Percentiles rank a stretch among this genome's conserved stretches.
Evolutionary conservation across 2,797 vertebrate species (phyloP).

Genomic region (Oceanodroma leucorhoa): DNA sequence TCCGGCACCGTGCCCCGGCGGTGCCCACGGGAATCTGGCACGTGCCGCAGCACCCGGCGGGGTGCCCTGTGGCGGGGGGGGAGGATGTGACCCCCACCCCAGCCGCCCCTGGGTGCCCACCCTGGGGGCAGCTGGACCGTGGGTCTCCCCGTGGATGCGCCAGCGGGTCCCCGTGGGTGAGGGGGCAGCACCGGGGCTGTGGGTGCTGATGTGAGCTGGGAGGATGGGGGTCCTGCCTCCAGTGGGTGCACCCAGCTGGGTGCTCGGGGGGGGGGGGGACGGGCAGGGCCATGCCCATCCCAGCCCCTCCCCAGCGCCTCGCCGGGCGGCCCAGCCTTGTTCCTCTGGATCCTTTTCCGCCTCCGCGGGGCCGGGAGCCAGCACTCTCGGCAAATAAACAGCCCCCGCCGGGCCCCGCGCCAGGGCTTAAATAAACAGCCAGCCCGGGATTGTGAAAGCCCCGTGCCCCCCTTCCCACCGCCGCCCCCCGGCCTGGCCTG

Average conservation of each 20-base stretch:
- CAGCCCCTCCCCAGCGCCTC: slow-evolving; percentile 9
- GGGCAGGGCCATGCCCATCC: slow-evolving; percentile 19
- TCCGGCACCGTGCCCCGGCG: neutral
- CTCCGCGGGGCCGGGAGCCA: slow-evolving; percentile 58
- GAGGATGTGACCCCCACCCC: neutral
- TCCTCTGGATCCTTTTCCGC: slow-evolving; percentile 67
- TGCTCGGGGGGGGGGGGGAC: neutral
- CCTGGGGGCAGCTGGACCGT: accelerated
- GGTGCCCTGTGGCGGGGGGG: neutral
- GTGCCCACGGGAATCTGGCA: neutral
- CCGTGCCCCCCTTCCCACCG: neutral
- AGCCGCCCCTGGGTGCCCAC: neutral
- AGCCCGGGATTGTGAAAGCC: slow-evolving; percentile 53
- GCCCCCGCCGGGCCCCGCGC: slow-evolving; percentile 55
- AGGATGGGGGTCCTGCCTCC: neutral
- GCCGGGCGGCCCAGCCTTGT: slow-evolving; percentile 58
- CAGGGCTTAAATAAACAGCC: slow-evolving; percentile 62
- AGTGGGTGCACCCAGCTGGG: neutral
- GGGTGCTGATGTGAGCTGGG: neutral
- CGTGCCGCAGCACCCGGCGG: accelerated
- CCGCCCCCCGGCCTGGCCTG: neutral
- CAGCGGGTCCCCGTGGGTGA: accelerated
- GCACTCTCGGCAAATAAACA: slow-evolving; percentile 65
- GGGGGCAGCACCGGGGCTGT: accelerated
- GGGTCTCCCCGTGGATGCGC: accelerated